Percentiles rank a stretch among this genome's conserved stretches.
phyloP scores from a whole-genome alignment of 1,140 invertebrate species.

The Radopholus similis region DNA sequence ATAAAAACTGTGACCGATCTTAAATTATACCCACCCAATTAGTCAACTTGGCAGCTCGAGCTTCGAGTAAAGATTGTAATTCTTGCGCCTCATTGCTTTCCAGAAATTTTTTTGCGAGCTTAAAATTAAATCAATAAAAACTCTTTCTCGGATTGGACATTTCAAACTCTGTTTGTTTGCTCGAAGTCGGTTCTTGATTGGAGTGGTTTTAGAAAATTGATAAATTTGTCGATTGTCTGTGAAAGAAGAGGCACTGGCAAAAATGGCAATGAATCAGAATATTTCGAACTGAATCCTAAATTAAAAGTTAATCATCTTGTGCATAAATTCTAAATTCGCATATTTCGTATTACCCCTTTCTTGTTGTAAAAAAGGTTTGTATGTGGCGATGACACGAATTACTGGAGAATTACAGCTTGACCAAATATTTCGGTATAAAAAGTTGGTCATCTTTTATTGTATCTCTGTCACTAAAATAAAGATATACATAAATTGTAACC shows the following conservation, averaged over 20 bases:
- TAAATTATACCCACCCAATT: slow-evolving; percentile 47
- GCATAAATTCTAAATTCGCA: too few relatives aligned
- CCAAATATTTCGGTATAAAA: not conserved
- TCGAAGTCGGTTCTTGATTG: too few relatives aligned
- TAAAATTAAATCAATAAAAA: slow-evolving; percentile 10
- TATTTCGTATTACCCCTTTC: not conserved
- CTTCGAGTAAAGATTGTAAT: slow-evolving; percentile 42
- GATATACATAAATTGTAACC: too few relatives aligned
- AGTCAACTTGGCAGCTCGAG: slow-evolving; percentile 41
- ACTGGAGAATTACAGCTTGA: not conserved
- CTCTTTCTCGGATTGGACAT: slow-evolving; percentile 22
- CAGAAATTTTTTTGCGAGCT: slow-evolving; percentile 40
- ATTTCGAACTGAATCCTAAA: not conserved
- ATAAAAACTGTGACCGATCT: not conserved
- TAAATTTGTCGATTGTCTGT: slow-evolving; percentile 38
- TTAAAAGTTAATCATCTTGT: not conserved
- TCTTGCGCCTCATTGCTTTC: slow-evolving; percentile 32
- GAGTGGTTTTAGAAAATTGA: slow-evolving; percentile 41
- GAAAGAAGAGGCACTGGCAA: slow-evolving; percentile 27
- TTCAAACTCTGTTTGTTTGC: too few relatives aligned
- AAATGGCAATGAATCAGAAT: not conserved
- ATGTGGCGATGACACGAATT: not conserved
- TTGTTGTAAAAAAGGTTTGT: not conserved
- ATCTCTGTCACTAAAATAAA: too few relatives aligned
- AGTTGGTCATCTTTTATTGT: not conserved